Conservation (phyloP, 2,113 vertebrate species). For the Bubo blakistoni region DNA sequence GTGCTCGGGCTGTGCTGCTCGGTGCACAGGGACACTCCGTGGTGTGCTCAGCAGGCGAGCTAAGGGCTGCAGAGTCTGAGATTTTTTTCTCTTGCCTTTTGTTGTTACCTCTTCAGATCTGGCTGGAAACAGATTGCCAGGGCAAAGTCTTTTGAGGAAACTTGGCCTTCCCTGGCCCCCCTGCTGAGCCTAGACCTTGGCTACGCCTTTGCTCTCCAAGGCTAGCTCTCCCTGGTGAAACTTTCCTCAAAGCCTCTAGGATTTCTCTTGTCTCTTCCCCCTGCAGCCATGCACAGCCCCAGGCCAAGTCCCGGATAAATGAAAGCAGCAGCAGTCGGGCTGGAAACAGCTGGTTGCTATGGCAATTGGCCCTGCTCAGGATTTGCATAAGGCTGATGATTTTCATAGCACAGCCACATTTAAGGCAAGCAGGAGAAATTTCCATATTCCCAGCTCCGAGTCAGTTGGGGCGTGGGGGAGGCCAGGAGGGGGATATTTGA, state of each 20-base stretch:
- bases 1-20: background rate
- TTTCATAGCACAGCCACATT: constrained; percentile 91
- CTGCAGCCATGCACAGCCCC: constrained; percentile 33
- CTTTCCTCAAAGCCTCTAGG: constrained; percentile 9
- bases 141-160: constrained; percentile 54
- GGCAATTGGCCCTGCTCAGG: constrained; percentile 51
- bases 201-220: constrained; percentile 25
- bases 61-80: background rate
- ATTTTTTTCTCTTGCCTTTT: background rate
- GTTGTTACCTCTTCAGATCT: background rate
- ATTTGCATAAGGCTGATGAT: constrained; percentile 92
- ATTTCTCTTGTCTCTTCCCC: constrained; percentile 19
- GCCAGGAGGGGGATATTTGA: constrained; percentile 83
- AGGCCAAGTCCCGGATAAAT: background rate
- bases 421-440: constrained; percentile 78
- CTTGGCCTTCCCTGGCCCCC: constrained; percentile 1
- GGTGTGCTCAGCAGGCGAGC: background rate
- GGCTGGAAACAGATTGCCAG: background rate
- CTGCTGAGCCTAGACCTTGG: background rate
- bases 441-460: constrained; percentile 85
- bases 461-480: constrained; percentile 68
- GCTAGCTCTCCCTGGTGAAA: constrained; percentile 35
- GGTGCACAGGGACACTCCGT: too few species aligned
- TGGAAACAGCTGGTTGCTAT: constrained; percentile 75
- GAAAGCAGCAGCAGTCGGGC: constrained; percentile 20